Evolutionary conservation across 2,888 invertebrate genomes (phyloP), one percentile per base, ranked within the genome.

Genomic region (Entomobrya proxima): DNA sequence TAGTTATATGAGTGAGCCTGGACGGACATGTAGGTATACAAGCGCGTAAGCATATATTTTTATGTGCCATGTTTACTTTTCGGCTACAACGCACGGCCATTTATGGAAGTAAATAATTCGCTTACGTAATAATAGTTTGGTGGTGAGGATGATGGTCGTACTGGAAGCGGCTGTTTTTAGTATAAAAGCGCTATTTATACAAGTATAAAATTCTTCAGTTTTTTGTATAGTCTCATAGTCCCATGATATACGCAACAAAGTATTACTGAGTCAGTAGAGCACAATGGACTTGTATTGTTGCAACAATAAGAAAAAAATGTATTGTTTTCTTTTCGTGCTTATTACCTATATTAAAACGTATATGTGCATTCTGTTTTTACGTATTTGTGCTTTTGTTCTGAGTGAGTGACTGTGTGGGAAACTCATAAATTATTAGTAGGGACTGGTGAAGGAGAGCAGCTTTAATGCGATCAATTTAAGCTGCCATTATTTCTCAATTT

Each of bases 391-490:
- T 72, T 55, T 47, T 72, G 64, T 64, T 47, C 30, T 24, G 18
- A 44, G 15, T 21, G 69, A 69, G 69, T 69, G 37, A 69, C 15
- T 44, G 47, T 44, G 72, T 72, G 44, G 44, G 44, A 72, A 47
- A 44, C 47, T n/a, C 44, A 72, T 44, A 15, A 44, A 44, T 72
- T 47, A 44, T 72, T 44, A 9, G 24, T 13, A 37, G 32, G 37
- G n/a, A 7, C 27, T 27, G n/a, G 15, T 72, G 47, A 72, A 47
- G 47, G 69, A 69, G 69, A 69, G 72, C 47, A 64, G 64, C 27
- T 72, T 72, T 72, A 72, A 72, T 72, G 72, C n/a, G 44, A 72
- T 72, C 72, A 72, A 72, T 72, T 72, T 72, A 47, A 44, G 72
- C 47, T 72, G 47, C 44, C 44, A 72, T 47, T n/a, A 47, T 72